A percentile compares a stretch with the other conserved stretches of the same genome.
These are phyloP conservation scores for Adelphocoris suturalis DNA, from an alignment of 2,888 invertebrate species.

Conservation along the genomic window DNA sequence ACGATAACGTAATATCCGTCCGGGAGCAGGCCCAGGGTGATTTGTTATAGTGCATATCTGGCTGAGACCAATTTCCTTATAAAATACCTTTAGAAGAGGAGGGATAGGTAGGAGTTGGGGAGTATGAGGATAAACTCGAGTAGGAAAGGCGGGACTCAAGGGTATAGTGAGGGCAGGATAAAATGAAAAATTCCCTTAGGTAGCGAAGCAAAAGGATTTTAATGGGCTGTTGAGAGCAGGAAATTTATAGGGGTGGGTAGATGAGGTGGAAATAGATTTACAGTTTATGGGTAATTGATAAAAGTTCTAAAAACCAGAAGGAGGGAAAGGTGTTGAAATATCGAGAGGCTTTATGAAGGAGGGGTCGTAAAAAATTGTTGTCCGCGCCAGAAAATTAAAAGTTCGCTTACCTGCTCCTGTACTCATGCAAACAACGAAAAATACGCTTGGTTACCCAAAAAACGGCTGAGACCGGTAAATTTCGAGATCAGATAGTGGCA, in stretches of 20 bases:
- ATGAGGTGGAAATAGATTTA: conserved; percentile 66
- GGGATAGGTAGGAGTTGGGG: not conserved
- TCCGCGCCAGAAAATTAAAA: not conserved
- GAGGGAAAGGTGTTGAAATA: conserved; percentile 48
- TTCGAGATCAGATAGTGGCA: not conserved
- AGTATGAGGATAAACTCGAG: conserved; percentile 28
- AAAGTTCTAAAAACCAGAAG: conserved; percentile 31
- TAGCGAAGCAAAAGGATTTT: conserved; percentile 65
- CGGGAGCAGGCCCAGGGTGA: conserved; percentile 60
- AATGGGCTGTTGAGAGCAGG: conserved; percentile 63
- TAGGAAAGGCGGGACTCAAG: conserved; percentile 18
- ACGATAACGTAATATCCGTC: conserved; percentile 66
- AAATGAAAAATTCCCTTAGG: conserved; percentile 68
- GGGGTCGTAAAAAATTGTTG: not conserved
- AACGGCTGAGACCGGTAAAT: no score
- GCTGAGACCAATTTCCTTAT: conserved; percentile 68
- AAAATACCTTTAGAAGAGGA: conserved; percentile 54
- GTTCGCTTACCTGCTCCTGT: not conserved
- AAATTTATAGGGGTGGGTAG: conserved; percentile 64
- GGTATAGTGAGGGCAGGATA: conserved; percentile 51
- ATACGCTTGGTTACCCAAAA: no score
- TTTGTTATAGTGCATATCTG: conserved; percentile 66
- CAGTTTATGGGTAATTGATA: conserved; percentile 64
- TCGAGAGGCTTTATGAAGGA: not conserved
- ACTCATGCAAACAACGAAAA: no score